Base-by-base conservation (phyloP, 64 coral and sea anemone genomes). In the Pachyseris speciosa region DNA sequence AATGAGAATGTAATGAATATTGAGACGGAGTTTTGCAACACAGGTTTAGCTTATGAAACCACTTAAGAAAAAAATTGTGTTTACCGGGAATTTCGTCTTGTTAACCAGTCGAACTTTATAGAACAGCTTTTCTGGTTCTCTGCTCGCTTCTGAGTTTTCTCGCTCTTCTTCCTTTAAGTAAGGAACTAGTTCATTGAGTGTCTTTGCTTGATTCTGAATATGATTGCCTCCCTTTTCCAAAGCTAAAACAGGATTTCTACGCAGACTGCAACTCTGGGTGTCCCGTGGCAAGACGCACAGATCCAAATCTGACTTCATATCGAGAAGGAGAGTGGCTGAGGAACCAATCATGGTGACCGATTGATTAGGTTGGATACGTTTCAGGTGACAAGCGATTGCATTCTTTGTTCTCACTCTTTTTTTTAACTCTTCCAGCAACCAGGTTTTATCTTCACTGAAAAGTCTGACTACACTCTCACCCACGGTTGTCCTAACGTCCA, bases 221-320 rank as follows among this genome's bases (percentile, higher is more conserved):
- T 48, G 7, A 37, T 11, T 58, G 5, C n/a, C 22, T 28, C 8
- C 16, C 8, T 34, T 32, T 59, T 58, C 27, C 8, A 31, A 33
- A 22, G 12, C 1, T 19, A 22, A 9, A 12, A 2, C 34, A 61
- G 53, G 22, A 25, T 24, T 2, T 0, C 20, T 4, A 64, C 2
- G 15, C 3, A 9, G 26, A 1, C 3, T 61, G 4, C 0, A 8
- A 0, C 2, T 60, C 26, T 61, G 77, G 19, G 2, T 1, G 10
- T 16, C 34, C 37, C n/a, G 37, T 55, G 61, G 17, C 80, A 65
- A 25, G 57, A 93, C 72, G 63, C 89, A 95, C 1, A 99, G 70
- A 67, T 99, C 97, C 19, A 99, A 72, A 40, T 99, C 94, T 57
- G 97, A 99, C 37, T 89, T 55, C 70, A 84, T 55, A n/a, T 85